Base-by-base conservation (phyloP, 2,113 vertebrate species). In the Erythrocercus mccallii region DNA sequence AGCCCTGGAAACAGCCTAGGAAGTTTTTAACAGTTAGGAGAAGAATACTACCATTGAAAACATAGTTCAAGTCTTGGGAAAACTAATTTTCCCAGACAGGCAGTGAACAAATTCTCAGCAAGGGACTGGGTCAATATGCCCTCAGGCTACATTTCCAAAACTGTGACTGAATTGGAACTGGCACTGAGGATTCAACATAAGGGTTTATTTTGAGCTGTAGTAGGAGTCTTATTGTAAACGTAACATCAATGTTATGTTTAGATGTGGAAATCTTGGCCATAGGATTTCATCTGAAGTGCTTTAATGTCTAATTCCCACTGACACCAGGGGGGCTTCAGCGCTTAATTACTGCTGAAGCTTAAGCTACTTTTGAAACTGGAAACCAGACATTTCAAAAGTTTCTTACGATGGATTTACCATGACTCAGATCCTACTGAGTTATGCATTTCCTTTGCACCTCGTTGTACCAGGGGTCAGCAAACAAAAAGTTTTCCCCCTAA, bases 81-180 rank as follows among this genome's bases (percentile, higher is more conserved):
- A 95, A 76, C 33, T 35, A 37, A 87, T 91, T 89, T 95, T 92
- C 66, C 37, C 74, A 77, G 81, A 60, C 57, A 92, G 66, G 42
- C 66, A 79, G 37, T 45, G n/a, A 79, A 61, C 79, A 40, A 54
- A 57, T 81, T 88, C n/a, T 87, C 83, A 81, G 76, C 51, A 78
- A 94, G 60, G 25, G 54, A 51, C 24, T 57, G 50, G 56, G 68
- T 86, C 83, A 92, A 38, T 40, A 42, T 86, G 61, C 8, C 76
- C 88, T 90, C 42, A 33, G 71, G 79, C 72, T 80, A 33, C 30
- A 50, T 65, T 90, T 82, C 62, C 30, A 37, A 44, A 83, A 56
- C 38, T 76, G 12, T 57, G 20, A 71, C 42, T 90, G 58, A 88
- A 69, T 60, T 82, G n/a, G 45, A 92, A n/a, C 66, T 69, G 79